Conservation (phyloP, 2,113 vertebrate genomes). For the Zosterops japonicus region DNA sequence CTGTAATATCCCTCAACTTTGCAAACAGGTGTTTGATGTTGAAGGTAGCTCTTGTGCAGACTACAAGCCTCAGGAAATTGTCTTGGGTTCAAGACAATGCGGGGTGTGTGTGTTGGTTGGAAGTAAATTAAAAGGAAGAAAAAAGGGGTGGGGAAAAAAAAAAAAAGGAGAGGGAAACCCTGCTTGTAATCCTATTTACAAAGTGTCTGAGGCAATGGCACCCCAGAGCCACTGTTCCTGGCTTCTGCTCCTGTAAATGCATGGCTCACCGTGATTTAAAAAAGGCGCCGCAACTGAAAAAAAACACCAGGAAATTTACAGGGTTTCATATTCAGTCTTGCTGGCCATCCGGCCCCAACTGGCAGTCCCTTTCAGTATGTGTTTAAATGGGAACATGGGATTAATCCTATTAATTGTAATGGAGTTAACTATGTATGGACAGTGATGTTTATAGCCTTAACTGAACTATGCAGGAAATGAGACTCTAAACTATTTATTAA, state of each 20-base stretch:
- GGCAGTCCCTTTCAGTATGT: neutral
- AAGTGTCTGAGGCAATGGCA: fast-evolving
- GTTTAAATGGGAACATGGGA: neutral
- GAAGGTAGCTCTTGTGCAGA: fast-evolving
- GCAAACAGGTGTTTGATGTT: neutral
- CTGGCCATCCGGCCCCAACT: neutral
- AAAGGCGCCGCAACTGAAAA: neutral
- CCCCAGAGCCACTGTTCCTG: neutral
- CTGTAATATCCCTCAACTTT: neutral
- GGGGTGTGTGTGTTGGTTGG: fast-evolving
- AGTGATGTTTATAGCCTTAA: neutral
- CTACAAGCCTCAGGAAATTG: neutral
- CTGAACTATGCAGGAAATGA: fast-evolving
- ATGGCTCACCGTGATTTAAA: fast-evolving
- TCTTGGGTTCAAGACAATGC: neutral
- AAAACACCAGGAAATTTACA: neutral
- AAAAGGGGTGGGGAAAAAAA: fast-evolving
- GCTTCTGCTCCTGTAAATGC: neutral
- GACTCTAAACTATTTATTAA: neutral
- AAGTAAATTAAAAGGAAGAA: neutral
- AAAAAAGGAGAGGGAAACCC: neutral
- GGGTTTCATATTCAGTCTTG: neutral
- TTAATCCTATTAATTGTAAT: neutral
- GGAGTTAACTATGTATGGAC: neutral
- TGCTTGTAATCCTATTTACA: neutral